A percentile compares a stretch with the other conserved stretches of the same genome.
Evolutionary conservation across 2,113 vertebrate genomes (phyloP).

Genomic region (Tonatia bakeri): DNA sequence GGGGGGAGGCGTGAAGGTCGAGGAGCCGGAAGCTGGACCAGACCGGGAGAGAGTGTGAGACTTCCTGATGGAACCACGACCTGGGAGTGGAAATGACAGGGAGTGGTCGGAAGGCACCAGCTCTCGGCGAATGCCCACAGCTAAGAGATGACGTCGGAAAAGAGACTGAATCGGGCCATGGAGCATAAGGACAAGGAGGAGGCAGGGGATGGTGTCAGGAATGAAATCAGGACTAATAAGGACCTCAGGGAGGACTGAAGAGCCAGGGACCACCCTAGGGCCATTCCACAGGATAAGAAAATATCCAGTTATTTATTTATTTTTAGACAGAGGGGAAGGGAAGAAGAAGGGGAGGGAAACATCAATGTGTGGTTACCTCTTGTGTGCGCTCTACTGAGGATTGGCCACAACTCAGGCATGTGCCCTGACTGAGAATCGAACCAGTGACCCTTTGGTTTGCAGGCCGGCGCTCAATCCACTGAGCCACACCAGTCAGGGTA

Average conservation of each 20-base stretch:
- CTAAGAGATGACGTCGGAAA: neutral
- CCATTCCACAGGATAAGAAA: too few species aligned
- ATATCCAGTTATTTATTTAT: too few species aligned
- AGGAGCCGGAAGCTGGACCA: neutral
- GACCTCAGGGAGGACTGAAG: neutral
- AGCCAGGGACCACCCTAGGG: neutral
- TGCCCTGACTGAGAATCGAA: too few species aligned
- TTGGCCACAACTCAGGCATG: too few species aligned
- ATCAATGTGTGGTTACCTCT: too few species aligned
- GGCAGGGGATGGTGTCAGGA: neutral
- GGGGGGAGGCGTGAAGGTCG: neutral
- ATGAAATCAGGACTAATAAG: neutral
- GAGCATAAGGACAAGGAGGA: neutral
- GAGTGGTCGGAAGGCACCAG: neutral
- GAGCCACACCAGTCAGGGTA: neutral
- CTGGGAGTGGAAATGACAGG: neutral
- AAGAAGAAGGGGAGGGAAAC: too few species aligned
- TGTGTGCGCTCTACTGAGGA: too few species aligned
- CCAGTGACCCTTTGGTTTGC: too few species aligned
- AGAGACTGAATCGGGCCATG: neutral
- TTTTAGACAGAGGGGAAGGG: too few species aligned
- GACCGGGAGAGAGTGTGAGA: neutral
- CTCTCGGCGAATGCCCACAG: neutral
- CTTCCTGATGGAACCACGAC: neutral
- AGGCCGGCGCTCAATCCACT: too few species aligned